phyloP scores from a whole-genome alignment of 2,888 invertebrate species.

The Limnephilus lunatus region DNA sequence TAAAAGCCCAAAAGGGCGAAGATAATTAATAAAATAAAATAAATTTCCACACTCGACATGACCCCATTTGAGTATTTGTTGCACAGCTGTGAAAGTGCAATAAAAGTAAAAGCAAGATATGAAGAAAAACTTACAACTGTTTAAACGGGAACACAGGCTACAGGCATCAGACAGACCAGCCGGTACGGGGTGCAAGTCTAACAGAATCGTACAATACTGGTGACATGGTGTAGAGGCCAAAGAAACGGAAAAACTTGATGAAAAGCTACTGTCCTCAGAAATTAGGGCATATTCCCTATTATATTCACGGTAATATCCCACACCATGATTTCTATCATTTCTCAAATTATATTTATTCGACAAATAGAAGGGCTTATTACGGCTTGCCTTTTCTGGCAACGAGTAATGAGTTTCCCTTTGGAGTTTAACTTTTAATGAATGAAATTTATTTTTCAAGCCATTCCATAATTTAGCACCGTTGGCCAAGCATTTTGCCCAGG shows the following conservation, averaged over 20 bases:
- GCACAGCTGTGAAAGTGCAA: not conserved
- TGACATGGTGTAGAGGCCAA: not conserved
- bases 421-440: not conserved
- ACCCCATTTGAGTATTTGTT: not conserved
- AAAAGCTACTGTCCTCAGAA: not conserved
- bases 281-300: not conserved
- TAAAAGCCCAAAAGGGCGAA: too few species aligned
- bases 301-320: not conserved
- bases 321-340: not conserved
- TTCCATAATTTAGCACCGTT: not conserved
- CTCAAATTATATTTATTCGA: not conserved
- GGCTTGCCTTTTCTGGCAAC: not conserved
- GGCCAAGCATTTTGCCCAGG: not conserved
- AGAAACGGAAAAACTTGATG: not conserved
- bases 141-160: not conserved
- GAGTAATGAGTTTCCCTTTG: not conserved
- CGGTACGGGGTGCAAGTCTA: not conserved
- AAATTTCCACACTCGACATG: not conserved
- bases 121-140: not conserved
- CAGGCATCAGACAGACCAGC: not conserved
- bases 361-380: not conserved
- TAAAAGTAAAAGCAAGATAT: not conserved
- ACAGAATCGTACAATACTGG: not conserved
- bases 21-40: too few species aligned
- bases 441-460: conserved; percentile 9